Percentiles rank a stretch among this genome's conserved stretches.
Conservation (phyloP, 1,140 invertebrate genomes). For the Aphis craccivora region DNA sequence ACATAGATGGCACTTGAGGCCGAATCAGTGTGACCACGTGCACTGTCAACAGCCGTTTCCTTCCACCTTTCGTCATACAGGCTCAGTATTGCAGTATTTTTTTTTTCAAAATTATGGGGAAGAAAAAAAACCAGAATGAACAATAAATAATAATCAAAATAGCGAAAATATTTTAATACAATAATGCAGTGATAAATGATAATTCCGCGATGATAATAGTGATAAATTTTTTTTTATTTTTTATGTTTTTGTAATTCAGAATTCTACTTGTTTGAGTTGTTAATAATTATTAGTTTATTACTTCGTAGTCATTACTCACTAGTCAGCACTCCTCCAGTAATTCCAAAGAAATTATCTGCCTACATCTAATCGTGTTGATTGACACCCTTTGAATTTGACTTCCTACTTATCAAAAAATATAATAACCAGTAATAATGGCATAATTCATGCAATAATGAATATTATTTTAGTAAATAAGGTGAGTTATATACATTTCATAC, state of each 20-base stretch:
- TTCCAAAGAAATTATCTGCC: background rate
- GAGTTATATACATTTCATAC: background rate
- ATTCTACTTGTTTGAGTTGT: too few relatives aligned
- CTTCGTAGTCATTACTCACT: background rate
- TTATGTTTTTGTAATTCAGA: background rate
- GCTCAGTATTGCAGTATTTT: background rate
- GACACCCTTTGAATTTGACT: background rate
- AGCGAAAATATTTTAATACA: conserved; percentile 22
- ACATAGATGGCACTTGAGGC: background rate
- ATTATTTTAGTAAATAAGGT: conserved; percentile 17
- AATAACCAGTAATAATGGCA: background rate
- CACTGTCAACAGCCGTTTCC: background rate
- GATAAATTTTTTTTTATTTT: background rate
- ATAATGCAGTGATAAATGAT: background rate
- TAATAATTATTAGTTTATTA: too few relatives aligned
- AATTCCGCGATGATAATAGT: background rate
- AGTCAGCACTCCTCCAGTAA: background rate
- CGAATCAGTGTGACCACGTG: background rate
- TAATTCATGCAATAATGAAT: background rate
- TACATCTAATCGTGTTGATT: background rate
- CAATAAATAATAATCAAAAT: conserved; percentile 43
- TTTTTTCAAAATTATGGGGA: conserved; percentile 20
- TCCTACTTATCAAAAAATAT: background rate
- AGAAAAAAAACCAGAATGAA: conserved; percentile 39
- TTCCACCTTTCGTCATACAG: background rate